Percentiles rank a stretch among this genome's conserved stretches.
phyloP scores from a whole-genome alignment of 1,140 invertebrate genomes.

The Ruditapes philippinarum region DNA sequence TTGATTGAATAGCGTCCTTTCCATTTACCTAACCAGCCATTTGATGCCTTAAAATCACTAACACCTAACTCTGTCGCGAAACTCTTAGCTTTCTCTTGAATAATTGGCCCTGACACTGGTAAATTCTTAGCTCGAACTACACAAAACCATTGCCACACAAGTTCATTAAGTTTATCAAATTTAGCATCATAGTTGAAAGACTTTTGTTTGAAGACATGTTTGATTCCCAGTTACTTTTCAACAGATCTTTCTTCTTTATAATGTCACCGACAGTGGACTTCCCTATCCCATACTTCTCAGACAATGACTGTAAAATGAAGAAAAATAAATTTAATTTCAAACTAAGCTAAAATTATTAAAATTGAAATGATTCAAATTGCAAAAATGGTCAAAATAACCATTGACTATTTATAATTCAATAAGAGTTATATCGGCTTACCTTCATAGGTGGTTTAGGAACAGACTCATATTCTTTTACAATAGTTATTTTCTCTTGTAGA shows the following conservation, averaged over 20 bases:
- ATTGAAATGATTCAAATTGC: not conserved
- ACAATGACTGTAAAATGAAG: not conserved
- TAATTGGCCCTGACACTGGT: conserved; percentile 53
- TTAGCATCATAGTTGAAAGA: not conserved
- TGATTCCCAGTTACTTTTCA: not conserved
- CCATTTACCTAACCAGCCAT: conserved; percentile 82
- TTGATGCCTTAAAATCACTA: conserved; percentile 82
- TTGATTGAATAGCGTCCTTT: conserved; percentile 70
- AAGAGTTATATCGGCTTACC: not conserved
- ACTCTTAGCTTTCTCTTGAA: conserved; percentile 60
- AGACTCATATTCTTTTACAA: not conserved
- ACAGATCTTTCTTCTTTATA: conserved; percentile 33
- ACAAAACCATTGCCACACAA: conserved; percentile 63
- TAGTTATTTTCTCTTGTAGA: not conserved
- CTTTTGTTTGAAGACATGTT: conserved; percentile 13
- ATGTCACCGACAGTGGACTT: conserved; percentile 30
- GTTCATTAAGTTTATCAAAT: conserved; percentile 35
- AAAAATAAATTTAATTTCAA: not conserved
- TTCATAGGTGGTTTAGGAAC: not conserved
- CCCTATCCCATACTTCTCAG: conserved; percentile 9
- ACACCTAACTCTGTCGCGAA: conserved; percentile 71
- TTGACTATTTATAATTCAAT: too few relatives aligned
- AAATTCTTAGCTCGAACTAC: conserved; percentile 38
- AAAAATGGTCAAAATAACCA: not conserved
- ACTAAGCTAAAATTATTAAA: not conserved